Evolutionary conservation across 1,140 invertebrate species (phyloP), one percentile per base, ranked within the genome.

Genomic region (Zaprionus inermis): DNA sequence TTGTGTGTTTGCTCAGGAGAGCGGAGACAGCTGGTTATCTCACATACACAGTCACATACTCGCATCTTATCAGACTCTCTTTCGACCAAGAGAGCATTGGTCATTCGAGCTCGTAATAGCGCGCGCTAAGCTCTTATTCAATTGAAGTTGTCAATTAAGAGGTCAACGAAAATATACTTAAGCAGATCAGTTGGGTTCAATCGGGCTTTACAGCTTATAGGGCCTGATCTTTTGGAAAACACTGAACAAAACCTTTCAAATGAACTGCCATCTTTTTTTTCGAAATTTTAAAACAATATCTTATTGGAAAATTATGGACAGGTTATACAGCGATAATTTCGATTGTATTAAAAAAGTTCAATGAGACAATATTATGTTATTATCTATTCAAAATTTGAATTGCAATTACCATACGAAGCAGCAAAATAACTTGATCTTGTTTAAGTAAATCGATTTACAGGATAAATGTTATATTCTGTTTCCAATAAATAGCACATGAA

Each of bases 91-190:
- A 51, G 59, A 38, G 36, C 18, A 63, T 1, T 71, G 41, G 57
- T 56, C 32, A 68, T 46, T 73, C 57, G 38, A 61, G 2, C 30
- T 69, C 65, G 65, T 60, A 73, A 55, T 20, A 49, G 44, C 9
- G 18, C 18, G 44, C 9, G 12, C 12, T 20, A 11, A 68, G 20
- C 64, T 59, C 16, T 58, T 34, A 22, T 41, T 57, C 72, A 74
- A 74, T 70, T 74, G 38, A 69, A 69, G 57, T 57, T 70, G 41
- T 63, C 28, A 74, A 74, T 74, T 74, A 57, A 63, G 52, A 74
- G 72, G 72, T 74, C 72, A 74, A 36, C 44, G 1, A 11, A 49
- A 18, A 22, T 18, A 49, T 22, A 49, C 18, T 22, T 49, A 49
- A 49, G 44, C n/a, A 20, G 16, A 22, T 22, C 44, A 49, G 44